Base-by-base conservation (phyloP, 2,797 vertebrate genomes). In the Cheirogaleus major region DNA sequence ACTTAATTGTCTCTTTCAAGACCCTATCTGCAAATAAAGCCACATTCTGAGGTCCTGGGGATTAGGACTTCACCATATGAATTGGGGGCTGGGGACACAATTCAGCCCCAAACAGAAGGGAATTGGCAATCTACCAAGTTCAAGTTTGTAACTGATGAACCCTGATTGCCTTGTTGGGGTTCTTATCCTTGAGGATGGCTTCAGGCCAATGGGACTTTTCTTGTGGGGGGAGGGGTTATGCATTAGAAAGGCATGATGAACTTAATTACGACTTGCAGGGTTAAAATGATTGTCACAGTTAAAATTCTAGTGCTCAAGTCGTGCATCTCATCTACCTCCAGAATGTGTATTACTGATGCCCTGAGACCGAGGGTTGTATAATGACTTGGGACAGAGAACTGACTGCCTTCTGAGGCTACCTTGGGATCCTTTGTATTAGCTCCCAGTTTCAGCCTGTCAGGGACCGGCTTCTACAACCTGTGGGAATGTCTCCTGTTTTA, bases 401-500 rank as follows among this genome's bases (percentile, higher is more conserved):
- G 5, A 82, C 32, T 69, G 27, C 25, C 9, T 83, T 88, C 32
- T 90, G 11, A 61, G 27, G 57, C 43, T 83, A 73, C 84, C 86
- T 83, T 65, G 85, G 73, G 38, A 55, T 61, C 52, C 17, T 86
- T 95, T 65, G 50, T 43, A 30, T 70, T 20, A 78, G 27, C 22
- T 65, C 30, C 6, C 52, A 10, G 22, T 89, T 79, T 94, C 45
- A 75, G 32, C 38, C 65, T 95, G 38, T 41, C 69, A 14, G 20
- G 11, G 6, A 35, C 67, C 7, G 6, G 5, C 30, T 78, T 79
- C 79, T 65, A 67, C 17, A 90, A 18, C 41, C 14, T 35, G 17
- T 81, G 63, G 23, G 76, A 93, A 73, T 59, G 15, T 92, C 59
- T 84, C 23, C 35, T 69, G 9, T 93, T 82, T 95, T 57, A 91